Evolutionary conservation across 2,888 invertebrate species (phyloP), one percentile per base, ranked within the genome.

Genomic region (Sepioteuthis lessoniana): DNA sequence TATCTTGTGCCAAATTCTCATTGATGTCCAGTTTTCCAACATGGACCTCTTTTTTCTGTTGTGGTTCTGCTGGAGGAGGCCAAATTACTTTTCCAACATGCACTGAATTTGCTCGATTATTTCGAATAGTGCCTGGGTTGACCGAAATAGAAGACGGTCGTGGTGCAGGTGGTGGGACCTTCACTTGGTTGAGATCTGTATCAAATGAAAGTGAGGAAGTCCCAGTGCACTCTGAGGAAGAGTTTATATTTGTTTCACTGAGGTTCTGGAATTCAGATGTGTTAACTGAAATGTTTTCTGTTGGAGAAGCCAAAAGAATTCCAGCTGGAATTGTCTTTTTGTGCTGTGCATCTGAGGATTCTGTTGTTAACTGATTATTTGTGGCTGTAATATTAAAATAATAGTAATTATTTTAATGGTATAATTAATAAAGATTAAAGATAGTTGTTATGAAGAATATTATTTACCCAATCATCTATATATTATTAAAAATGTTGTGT

Each of bases 11-110:
- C 16, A 96, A 96, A 91, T 96, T 95, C 94, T 97, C 97, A 94
- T 96, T 96, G 94, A 97, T 97, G 93, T 96, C 95, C 91, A 97
- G 94, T 92, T 96, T 95, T 19, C 97, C 97, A 13, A 97, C 97
- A 91, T 96, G 95, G 50, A 95, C 94, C n/a, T 95, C 93, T 47
- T 94, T 47, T 94, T 96, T 98, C 13, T 98, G 98, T 0, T 98
- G 98, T 76, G 97, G 97, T n/a, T 97, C 97, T 94, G 98, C 98
- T 19, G 98, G 98, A 28, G 99, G 99, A 19, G 99, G 99, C 99
- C 99, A 99, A 95, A 97, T 96, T 19, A 97, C 96, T 91, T 96
- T 95, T 13, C 96, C 99, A 94, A 99, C 99, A 55, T 99, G 98
- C 0, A 99, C 99, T 0, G 99, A 99, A 47, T 99, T 97, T 0